Percentiles rank a stretch among this genome's conserved stretches.
Evolutionary conservation across 1,140 invertebrate genomes (phyloP).

Genomic region (Drosophila burlai): DNA sequence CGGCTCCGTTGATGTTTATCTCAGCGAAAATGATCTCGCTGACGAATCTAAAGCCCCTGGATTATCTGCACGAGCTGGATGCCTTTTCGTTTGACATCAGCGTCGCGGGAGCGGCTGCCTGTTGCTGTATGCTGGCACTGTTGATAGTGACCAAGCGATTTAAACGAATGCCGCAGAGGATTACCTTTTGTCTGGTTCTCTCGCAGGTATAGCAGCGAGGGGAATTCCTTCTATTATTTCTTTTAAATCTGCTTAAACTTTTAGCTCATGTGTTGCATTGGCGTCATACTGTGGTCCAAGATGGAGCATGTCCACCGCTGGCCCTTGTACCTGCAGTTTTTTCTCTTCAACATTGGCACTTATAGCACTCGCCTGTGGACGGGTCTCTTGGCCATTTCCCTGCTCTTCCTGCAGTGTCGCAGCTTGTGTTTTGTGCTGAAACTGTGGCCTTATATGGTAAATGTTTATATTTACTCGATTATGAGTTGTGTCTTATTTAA

Average conservation of each 20-base stretch:
- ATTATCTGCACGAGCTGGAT: conserved; percentile 91
- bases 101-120: conserved; percentile 90
- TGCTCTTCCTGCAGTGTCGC: conserved; percentile 93
- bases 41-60: conserved; percentile 88
- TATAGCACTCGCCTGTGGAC: conserved; percentile 94
- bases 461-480: not conserved
- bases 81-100: conserved; percentile 93
- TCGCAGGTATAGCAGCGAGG: too few relatives aligned
- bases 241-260: conserved; percentile 50
- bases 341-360: conserved; percentile 90
- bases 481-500: not conserved
- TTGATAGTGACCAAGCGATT: conserved; percentile 92
- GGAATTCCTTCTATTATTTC: too few relatives aligned
- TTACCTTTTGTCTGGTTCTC: conserved; percentile 91
- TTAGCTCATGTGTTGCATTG: conserved; percentile 87
- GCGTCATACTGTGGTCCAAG: conserved; percentile 90
- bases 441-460: conserved; percentile 87
- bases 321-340: conserved; percentile 90
- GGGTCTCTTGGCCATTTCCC: conserved; percentile 90
- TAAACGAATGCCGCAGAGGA: conserved; percentile 92
- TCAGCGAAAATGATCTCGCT: conserved; percentile 96
- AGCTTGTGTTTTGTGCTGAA: conserved; percentile 92
- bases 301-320: conserved; percentile 85
- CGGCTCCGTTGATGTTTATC: conserved; percentile 97
- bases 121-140: conserved; percentile 92